Conservation (phyloP, 2,888 invertebrate genomes). For the Noctua janthina region DNA sequence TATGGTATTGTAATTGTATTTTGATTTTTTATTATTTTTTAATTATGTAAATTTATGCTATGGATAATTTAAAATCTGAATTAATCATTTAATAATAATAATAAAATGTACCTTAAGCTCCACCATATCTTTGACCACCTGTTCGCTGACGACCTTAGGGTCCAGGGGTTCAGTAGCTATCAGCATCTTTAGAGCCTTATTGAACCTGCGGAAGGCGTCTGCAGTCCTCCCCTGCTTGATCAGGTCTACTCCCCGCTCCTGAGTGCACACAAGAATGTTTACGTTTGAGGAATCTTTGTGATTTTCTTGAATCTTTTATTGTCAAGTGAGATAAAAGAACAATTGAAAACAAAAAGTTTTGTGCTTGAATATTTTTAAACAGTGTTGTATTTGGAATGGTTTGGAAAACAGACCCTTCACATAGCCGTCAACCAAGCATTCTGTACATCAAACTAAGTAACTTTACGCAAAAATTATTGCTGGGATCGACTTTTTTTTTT, state of each 20-base stretch:
- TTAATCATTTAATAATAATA: no score
- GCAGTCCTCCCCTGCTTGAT: slow-evolving; percentile 91
- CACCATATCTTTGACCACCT: slow-evolving; percentile 87
- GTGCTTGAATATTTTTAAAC: neutral
- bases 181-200: slow-evolving; percentile 93
- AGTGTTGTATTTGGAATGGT: neutral
- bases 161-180: slow-evolving; percentile 91
- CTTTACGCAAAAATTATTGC: no score
- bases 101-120: slow-evolving; percentile 84
- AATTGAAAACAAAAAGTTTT: neutral
- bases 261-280: slow-evolving; percentile 24
- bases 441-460: no score
- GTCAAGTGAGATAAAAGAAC: neutral
- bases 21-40: no score
- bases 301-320: neutral
- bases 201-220: slow-evolving; percentile 94
- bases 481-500: no score
- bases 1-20: no score
- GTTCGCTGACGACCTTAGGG: slow-evolving; percentile 87
- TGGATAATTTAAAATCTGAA: no score
- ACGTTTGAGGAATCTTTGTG: neutral
- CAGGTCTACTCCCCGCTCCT: slow-evolving; percentile 91
- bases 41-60: no score
- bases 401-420: neutral
- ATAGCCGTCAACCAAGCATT: no score